These are phyloP conservation scores for Desmodus rotundus DNA, from an alignment of 2,113 vertebrate genomes.

Conservation along the genomic window DNA sequence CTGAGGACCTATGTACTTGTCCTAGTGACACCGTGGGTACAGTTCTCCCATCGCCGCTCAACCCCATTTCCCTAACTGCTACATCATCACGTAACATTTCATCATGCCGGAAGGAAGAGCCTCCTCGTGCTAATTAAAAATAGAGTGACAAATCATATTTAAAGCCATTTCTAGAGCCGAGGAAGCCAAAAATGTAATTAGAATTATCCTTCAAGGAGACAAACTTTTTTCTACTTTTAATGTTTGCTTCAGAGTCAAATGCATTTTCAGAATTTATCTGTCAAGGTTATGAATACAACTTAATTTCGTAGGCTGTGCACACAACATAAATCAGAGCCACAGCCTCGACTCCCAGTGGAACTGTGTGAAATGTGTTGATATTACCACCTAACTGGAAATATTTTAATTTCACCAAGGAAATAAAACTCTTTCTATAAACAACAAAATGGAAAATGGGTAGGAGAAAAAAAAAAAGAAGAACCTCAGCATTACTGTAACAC, in stretches of 20 bases:
- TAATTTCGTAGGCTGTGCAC: slow-evolving; percentile 40
- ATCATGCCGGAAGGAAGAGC: not conserved
- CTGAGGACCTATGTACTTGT: not conserved
- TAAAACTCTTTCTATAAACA: slow-evolving; percentile 32
- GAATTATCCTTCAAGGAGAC: slow-evolving; percentile 51
- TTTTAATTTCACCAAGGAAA: slow-evolving; percentile 37
- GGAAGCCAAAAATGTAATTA: slow-evolving; percentile 51
- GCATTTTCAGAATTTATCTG: slow-evolving; percentile 32
- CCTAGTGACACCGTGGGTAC: not conserved
- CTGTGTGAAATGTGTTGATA: not conserved
- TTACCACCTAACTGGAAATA: slow-evolving; percentile 3
- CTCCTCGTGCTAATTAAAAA: slow-evolving; percentile 14
- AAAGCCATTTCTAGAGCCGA: slow-evolving; percentile 36
- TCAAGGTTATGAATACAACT: slow-evolving; percentile 51
- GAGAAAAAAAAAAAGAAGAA: not conserved
- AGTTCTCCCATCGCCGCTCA: not conserved
- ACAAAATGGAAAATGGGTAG: not conserved
- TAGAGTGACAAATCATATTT: slow-evolving; percentile 21
- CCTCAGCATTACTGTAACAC: not conserved
- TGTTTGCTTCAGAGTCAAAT: slow-evolving; percentile 46
- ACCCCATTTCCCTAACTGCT: not conserved
- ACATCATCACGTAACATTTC: not conserved
- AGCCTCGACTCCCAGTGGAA: slow-evolving; percentile 11
- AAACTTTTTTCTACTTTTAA: slow-evolving; percentile 35
- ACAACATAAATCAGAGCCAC: slow-evolving; percentile 25